Conservation (phyloP, 2,797 vertebrate genomes). For the Periophthalmus magnuspinnatus region DNA sequence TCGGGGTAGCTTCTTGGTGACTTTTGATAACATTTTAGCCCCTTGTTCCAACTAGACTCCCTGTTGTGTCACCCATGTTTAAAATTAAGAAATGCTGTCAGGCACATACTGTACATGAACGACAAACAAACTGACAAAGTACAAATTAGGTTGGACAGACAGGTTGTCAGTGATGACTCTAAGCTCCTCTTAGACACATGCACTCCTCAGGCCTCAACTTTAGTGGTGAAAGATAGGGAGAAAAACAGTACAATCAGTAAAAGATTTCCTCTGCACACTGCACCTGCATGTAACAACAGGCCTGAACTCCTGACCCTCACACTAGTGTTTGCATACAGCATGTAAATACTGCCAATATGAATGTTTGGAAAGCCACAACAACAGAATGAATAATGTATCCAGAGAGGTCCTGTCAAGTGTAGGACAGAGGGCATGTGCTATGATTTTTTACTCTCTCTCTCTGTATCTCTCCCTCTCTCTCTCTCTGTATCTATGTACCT, state of each 20-base stretch:
- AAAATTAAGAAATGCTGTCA: neutral
- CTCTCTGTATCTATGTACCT: too few relatives aligned
- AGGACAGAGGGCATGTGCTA: neutral
- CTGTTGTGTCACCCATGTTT: too few relatives aligned
- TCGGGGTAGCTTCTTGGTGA: too few relatives aligned
- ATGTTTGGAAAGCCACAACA: neutral
- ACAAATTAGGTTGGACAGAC: constrained; percentile 9
- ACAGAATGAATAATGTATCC: neutral
- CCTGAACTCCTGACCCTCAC: constrained; percentile 38
- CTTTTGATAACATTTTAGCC: too few relatives aligned
- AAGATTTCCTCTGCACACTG: constrained; percentile 41
- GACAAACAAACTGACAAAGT: constrained; percentile 5
- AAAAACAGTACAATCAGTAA: constrained; percentile 58
- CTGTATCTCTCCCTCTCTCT: too few relatives aligned
- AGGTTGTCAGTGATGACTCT: constrained; percentile 21
- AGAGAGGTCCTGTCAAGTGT: neutral
- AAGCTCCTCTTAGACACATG: constrained; percentile 4
- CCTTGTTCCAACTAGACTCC: neutral
- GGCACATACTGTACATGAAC: constrained; percentile 6
- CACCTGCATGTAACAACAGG: constrained; percentile 34
- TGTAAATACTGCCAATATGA: constrained; percentile 6
- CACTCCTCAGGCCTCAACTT: neutral
- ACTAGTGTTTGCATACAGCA: neutral
- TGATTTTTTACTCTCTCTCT: neutral
- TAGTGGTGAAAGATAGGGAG: constrained; percentile 29